Evolutionary conservation across 1,140 invertebrate species (phyloP).

Genomic region (Steinernema feltiae): DNA sequence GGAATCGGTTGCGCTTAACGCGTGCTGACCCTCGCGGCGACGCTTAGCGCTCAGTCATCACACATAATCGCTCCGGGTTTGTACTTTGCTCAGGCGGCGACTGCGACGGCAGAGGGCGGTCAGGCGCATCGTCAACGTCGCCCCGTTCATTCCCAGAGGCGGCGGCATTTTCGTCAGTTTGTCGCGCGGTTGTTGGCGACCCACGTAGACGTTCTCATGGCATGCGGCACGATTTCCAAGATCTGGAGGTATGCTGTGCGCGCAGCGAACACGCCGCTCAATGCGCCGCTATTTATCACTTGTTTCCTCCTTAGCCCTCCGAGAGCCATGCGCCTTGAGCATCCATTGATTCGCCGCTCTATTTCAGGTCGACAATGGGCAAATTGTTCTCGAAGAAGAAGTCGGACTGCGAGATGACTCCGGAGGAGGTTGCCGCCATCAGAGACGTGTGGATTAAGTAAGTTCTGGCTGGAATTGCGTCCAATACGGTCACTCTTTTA

Average conservation of each 20-base stretch:
- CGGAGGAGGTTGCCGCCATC: conserved; percentile 30
- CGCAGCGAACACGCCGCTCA: not conserved
- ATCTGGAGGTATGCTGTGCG: not conserved
- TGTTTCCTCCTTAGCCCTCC: not conserved
- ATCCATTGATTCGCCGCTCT: not conserved
- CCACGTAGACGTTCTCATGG: not conserved
- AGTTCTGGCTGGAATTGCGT: no score
- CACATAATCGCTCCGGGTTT: no score
- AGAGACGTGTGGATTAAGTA: conserved; percentile 30
- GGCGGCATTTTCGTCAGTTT: not conserved
- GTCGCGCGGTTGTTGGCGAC: not conserved
- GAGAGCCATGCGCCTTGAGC: no score
- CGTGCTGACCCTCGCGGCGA: no score
- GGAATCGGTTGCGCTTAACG: no score
- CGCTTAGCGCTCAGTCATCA: no score
- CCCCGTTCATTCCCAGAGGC: not conserved
- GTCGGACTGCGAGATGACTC: conserved; percentile 22
- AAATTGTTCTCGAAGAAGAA: conserved; percentile 26
- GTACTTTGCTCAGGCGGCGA: not conserved
- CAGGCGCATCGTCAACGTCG: not conserved
- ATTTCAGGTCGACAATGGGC: conserved; percentile 22
- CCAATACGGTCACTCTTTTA: conserved; percentile 9
- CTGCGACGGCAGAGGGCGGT: not conserved
- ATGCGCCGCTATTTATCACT: not conserved
- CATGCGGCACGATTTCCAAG: not conserved